A percentile compares a stretch with the other conserved stretches of the same genome.
Evolutionary conservation across 2,113 vertebrate species (phyloP).

Genomic region (Erythrocercus mccallii): DNA sequence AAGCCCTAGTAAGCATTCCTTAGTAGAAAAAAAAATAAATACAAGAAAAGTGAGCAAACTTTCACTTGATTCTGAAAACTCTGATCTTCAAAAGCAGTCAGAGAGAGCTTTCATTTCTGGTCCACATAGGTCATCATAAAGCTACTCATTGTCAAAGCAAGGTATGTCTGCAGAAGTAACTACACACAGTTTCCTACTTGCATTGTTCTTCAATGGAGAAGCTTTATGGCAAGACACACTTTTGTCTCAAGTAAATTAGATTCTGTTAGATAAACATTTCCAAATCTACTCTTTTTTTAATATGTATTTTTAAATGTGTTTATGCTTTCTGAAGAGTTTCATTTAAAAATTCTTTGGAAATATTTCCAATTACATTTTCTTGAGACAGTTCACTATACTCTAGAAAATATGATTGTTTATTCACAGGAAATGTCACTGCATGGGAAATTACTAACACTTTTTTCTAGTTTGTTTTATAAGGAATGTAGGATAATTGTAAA

Average conservation of each 20-base stretch:
- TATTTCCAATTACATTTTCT: background rate
- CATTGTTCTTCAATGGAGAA: background rate
- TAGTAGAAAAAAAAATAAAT: background rate
- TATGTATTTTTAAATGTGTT: background rate
- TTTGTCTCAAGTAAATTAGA: background rate
- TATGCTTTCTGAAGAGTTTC: background rate
- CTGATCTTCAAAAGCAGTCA: background rate
- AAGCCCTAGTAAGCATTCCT: background rate
- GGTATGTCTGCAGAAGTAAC: background rate
- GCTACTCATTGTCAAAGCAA: background rate
- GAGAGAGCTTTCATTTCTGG: background rate
- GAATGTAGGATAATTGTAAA: background rate
- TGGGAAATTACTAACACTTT: background rate
- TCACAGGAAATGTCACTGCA: background rate
- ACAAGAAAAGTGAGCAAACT: background rate
- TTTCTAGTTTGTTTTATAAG: background rate
- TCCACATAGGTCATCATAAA: background rate
- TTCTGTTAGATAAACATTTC: background rate
- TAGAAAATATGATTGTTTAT: background rate
- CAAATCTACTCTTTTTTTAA: background rate
- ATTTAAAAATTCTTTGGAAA: background rate
- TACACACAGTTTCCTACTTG: background rate
- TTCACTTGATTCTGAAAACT: background rate
- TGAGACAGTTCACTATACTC: background rate
- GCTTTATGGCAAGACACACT: background rate